Evolutionary conservation across 2,888 invertebrate species (phyloP).

Genomic region (Ichneumoninae sp.): DNA sequence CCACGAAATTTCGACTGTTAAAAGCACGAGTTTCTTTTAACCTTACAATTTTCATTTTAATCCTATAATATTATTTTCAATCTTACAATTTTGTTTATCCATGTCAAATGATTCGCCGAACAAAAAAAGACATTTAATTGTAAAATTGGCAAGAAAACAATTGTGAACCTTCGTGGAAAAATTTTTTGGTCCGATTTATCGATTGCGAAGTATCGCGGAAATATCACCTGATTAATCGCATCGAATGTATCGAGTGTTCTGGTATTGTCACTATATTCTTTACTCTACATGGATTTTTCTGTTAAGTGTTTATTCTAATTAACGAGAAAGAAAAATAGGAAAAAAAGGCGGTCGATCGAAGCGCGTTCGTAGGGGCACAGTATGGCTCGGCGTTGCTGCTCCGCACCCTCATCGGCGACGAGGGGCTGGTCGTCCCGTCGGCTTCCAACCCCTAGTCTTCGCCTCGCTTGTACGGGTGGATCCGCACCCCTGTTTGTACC

Average conservation of each 20-base stretch:
- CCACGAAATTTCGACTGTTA: neutral
- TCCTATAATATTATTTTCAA: too few species aligned
- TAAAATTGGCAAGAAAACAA: too few species aligned
- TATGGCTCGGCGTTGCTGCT: neutral
- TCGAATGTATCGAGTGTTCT: neutral
- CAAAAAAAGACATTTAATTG: too few species aligned
- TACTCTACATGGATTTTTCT: neutral
- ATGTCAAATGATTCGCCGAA: too few species aligned
- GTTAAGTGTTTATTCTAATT: neutral
- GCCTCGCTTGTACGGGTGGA: conserved; percentile 17
- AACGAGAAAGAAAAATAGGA: neutral
- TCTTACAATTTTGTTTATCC: too few species aligned
- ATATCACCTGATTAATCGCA: neutral
- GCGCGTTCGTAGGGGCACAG: neutral
- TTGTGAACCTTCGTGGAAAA: neutral
- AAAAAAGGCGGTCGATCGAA: neutral
- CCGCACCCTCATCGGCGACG: conserved; percentile 15
- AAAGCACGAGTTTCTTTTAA: too few species aligned
- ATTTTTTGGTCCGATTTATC: neutral
- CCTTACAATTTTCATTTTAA: too few species aligned
- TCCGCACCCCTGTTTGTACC: conserved; percentile 13
- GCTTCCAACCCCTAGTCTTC: conserved; percentile 36
- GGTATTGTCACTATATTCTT: neutral
- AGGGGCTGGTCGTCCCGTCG: conserved; percentile 30
- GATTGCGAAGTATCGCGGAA: neutral